Base-by-base conservation (phyloP, 2,797 vertebrate species). In the Hyperoplus lanceolatus region DNA sequence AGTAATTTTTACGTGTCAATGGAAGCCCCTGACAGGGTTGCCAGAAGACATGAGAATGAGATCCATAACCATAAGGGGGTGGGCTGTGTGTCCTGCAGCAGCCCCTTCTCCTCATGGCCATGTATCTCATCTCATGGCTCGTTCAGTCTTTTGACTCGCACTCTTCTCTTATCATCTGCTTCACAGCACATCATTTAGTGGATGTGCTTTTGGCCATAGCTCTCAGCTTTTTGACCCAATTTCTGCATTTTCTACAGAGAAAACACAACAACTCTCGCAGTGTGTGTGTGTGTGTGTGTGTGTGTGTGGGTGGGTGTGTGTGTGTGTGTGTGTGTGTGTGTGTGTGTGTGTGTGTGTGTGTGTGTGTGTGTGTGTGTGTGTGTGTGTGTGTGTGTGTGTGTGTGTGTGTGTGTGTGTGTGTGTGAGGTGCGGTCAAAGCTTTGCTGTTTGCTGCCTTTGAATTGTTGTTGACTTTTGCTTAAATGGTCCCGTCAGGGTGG, bases 191-290 rank as follows among this genome's bases (percentile, higher is more conserved):
- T 8, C 21, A 46, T 57, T 77, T 69, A 79, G 56, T 58, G 41
- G 62, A 76, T 72, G 48, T 4, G 13, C 70, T 57, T 81, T 75
- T 62, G 50, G 54, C 54, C 1, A 15, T 9, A 54, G 53, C 63
- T 69, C 61, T 59, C n/a, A 39, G 76, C 54, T 63, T 69, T 43
- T 74, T 71, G 41, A 66, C 61, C 63, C 80, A 10, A 66, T 65
- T 81, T 83, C 42, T 76, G 18, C 10, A 12, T 46, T 62, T 4
- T 3, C 7, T 48, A 12, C 41, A 50, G 21, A 29, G 64, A 61
- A 42, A 65, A 15, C 29, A 46, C 45, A 73, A 18, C 42, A 14
- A 5, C 55, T 69, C n/a, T 8, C 10, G 43, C 18, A 12, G 63
- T 1, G 6, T 8, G 15, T 6, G 4, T 15, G 6, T n/a, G 14